Base-by-base conservation (phyloP, 2,888 invertebrate genomes). In the Scaptodrosophila latifasciaeformis region DNA sequence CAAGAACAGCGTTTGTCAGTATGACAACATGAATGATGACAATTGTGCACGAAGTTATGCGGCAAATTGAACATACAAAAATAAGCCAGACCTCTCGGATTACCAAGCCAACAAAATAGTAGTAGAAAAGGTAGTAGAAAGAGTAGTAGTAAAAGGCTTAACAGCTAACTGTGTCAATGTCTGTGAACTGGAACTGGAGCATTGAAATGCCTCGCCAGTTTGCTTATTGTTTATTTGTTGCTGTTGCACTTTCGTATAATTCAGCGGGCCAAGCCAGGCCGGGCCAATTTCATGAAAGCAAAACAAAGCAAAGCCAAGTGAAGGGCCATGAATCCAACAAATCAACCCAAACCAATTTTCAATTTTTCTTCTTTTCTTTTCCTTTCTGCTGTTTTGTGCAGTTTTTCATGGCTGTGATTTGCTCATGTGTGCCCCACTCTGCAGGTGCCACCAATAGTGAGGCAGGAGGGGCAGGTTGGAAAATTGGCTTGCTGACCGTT, bases 161-260 rank as follows among this genome's bases (percentile, higher is more conserved):
- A 17, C 15, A 43, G 56, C 54, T 55, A 70, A 79, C 64, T 81
- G 74, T 81, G 81, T 81, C 81, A 81, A 80, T 78, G 81, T 61
- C 81, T 81, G 81, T 78, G 81, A 81, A 81, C 71, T 81, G 81
- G 70, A 81, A 81, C 80, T 79, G 71, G 63, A 68, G 67, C 72
- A 62, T 66, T 68, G 68, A 61, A 68, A 59, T 54, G 57, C 59
- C 54, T n/a, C n/a, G 7, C 4, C 24, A 24, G 29, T 13, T 37
- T 24, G 35, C 19, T 10, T 45, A 43, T 51, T 56, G 59, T 53
- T 53, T 24, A 34, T 53, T 63, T 62, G 65, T 68, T 66, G 56
- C 57, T 59, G 64, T 59, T 58, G 55, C 21, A 44, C 54, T 62
- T 58, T 62, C 62, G 49, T 52, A 61, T 63, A 57, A 62, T 62